Evolutionary conservation across 1,140 invertebrate species (phyloP).

Genomic region (Tetranychus cinnabarinus): DNA sequence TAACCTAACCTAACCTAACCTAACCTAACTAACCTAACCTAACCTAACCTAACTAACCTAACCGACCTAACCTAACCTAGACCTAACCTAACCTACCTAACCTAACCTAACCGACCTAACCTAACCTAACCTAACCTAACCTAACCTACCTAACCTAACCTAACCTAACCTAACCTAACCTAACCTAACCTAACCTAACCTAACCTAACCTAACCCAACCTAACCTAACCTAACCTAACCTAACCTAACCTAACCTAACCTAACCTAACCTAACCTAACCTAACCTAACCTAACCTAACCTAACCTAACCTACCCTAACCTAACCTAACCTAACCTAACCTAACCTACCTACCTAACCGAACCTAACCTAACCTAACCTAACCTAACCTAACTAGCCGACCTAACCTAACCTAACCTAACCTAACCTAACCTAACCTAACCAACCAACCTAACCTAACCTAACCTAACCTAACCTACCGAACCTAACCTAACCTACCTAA

Average conservation of each 20-base stretch:
- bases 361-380: conserved; percentile 13
- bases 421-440: conserved; percentile 13
- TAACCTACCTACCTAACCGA: conserved; percentile 8
- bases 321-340: conserved; percentile 16
- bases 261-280: conserved; percentile 14
- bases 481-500: too few relatives aligned
- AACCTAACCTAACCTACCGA: too few relatives aligned
- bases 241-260: conserved; percentile 13
- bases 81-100: too few relatives aligned
- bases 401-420: conserved; percentile 13
- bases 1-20: background rate
- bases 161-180: conserved; percentile 13
- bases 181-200: conserved; percentile 14
- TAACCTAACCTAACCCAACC: conserved; percentile 13
- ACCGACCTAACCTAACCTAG: too few relatives aligned
- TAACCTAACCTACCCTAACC: conserved; percentile 12
- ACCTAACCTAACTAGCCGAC: conserved; percentile 7
- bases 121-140: too few relatives aligned
- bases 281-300: conserved; percentile 11
- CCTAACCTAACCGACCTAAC: too few relatives aligned
- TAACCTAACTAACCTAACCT: conserved; percentile 9
- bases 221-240: conserved; percentile 13
- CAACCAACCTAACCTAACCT: conserved; percentile 5
- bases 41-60: conserved; percentile 10
- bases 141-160: too few relatives aligned